Conservation (phyloP, 2,888 invertebrate species). For the Spilarctia lutea region DNA sequence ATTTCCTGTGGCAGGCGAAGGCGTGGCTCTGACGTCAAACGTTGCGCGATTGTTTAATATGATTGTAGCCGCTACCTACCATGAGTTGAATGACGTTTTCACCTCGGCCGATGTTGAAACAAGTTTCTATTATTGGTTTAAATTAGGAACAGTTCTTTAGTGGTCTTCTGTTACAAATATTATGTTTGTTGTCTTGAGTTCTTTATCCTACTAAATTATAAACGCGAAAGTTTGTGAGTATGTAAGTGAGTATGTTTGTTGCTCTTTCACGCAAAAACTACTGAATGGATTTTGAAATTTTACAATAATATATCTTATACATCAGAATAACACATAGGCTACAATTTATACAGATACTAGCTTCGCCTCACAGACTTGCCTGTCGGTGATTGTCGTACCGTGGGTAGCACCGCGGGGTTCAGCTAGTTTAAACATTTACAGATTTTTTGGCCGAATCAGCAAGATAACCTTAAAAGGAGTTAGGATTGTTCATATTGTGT, state of each 20-base stretch:
- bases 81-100: background rate
- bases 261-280: too few relatives aligned
- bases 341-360: too few relatives aligned
- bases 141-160: background rate
- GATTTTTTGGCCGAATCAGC: background rate
- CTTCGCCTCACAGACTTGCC: too few relatives aligned
- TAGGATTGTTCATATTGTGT: background rate
- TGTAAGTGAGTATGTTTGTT: too few relatives aligned
- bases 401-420: too few relatives aligned
- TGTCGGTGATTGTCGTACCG: too few relatives aligned
- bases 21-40: slow-evolving; percentile 67
- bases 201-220: background rate
- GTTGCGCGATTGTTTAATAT: slow-evolving; percentile 34
- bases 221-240: too few relatives aligned
- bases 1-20: slow-evolving; percentile 50
- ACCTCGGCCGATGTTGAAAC: background rate
- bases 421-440: background rate
- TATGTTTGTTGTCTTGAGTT: background rate
- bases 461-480: background rate
- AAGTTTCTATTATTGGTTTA: background rate
- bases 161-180: background rate
- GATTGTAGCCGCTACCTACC: background rate
- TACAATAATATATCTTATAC: too few relatives aligned
- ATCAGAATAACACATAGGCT: too few relatives aligned
- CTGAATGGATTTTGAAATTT: too few relatives aligned